A percentile compares a stretch with the other conserved stretches of the same genome.
Evolutionary conservation across 2,888 invertebrate genomes (phyloP).

Genomic region (Halocaridina rubra): DNA sequence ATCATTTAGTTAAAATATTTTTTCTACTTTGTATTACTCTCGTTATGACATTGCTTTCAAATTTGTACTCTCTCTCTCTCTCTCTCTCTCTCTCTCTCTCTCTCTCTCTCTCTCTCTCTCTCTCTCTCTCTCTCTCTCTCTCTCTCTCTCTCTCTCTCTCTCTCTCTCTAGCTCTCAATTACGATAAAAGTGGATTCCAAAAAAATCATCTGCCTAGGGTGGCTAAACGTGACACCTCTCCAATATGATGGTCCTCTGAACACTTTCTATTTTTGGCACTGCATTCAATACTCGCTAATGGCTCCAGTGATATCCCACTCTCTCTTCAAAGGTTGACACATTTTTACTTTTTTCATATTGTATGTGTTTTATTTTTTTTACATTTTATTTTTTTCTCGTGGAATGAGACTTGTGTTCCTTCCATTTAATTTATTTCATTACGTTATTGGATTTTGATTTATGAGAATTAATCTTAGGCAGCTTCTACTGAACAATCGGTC

Average conservation of each 20-base stretch:
- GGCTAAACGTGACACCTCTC: neutral
- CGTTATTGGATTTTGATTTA: no score
- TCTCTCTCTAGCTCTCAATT: neutral
- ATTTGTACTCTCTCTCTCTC: neutral
- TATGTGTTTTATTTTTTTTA: no score
- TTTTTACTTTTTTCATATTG: no score
- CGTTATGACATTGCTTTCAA: no score
- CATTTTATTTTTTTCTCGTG: no score
- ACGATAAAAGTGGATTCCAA: neutral
- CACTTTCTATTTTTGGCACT: neutral
- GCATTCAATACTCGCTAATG: neutral
- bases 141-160: neutral
- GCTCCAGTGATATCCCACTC: neutral
- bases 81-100: neutral
- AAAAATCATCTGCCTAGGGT: neutral
- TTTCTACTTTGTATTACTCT: no score
- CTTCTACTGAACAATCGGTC: no score
- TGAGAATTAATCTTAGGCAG: no score
- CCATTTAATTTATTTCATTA: no score
- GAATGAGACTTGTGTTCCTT: no score
- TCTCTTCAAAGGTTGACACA: neutral
- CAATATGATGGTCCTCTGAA: neutral
- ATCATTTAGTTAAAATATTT: no score
- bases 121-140: neutral
- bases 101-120: neutral